Base-by-base conservation (phyloP, 2,113 vertebrate species). In the Oryzias melastigma region DNA sequence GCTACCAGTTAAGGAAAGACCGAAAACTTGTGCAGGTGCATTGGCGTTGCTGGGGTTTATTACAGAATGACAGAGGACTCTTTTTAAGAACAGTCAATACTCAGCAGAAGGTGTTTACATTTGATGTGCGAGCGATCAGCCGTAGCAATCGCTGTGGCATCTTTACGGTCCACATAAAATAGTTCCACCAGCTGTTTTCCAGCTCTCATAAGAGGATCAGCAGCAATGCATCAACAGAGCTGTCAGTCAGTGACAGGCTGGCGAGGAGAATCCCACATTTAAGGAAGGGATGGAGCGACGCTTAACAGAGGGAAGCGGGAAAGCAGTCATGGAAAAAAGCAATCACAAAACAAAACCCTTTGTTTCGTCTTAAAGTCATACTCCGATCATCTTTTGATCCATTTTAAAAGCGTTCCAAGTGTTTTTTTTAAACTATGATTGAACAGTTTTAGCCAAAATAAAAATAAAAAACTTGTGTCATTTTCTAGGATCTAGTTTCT, bases 201-300 rank as follows among this genome's bases (percentile, higher is more conserved):
- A 16, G 51, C 60, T 58, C 8, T 12, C 24, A 43, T 65, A 50
- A 68, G 19, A 65, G 59, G 51, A 77, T 68, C 69, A 52, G 50
- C 41, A 35, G 62, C 68, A 35, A 62, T 12, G 15, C 52, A 64
- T 78, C 69, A 44, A 53, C 22, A 2, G 3, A 58, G 65, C 63
- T 58, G 78, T 80, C 77, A 80, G 51, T 80, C 65, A 73, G 25
- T 46, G 67, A 73, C 65, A 57, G 18, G 46, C 44, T 5, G 18
- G 18, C 5, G 65, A 78, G 58, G 51, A 68, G 51, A 68, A 58
- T 62, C 54, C 44, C 35, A 56, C 45, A 55, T 58, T 19, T 52
- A 60, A 61, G 73, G 64, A 65, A 60, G 75, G 52, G 42, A 50
- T 46, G 49, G 55, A 47, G 51, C 20, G 43, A 52, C 19, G 1